Percentiles rank a stretch among this genome's conserved stretches.
Evolutionary conservation across 2,113 vertebrate genomes (phyloP).

Genomic region (Willisornis vidua): DNA sequence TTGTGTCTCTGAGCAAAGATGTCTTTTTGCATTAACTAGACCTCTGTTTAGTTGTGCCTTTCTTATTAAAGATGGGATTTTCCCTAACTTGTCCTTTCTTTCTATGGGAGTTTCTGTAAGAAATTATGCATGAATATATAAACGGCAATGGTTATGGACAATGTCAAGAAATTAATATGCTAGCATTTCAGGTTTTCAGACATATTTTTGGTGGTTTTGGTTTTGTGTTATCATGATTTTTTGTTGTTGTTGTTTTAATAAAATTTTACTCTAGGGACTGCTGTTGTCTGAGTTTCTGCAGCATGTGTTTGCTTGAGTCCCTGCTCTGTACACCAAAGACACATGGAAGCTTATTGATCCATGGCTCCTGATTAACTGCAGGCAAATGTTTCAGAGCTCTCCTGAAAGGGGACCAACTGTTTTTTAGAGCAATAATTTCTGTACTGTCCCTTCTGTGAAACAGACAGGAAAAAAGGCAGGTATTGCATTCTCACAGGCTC

Average conservation of each 20-base stretch:
- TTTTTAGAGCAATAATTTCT: neutral
- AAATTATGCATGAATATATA: neutral
- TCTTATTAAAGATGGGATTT: neutral
- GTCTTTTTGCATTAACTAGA: neutral
- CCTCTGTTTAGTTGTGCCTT: neutral
- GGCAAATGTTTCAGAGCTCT: neutral
- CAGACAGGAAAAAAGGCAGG: neutral
- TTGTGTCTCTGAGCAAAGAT: neutral
- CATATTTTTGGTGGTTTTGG: accelerated
- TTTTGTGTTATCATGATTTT: neutral
- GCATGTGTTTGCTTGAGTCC: neutral
- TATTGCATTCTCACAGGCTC: neutral
- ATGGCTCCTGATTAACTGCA: neutral
- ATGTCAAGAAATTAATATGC: neutral
- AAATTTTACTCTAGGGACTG: neutral
- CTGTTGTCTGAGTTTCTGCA: neutral
- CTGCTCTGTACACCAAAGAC: neutral
- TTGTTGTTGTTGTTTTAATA: neutral
- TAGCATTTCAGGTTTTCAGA: neutral
- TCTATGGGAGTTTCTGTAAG: neutral
- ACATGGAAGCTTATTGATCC: neutral
- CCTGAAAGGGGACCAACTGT: neutral
- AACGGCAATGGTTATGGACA: neutral
- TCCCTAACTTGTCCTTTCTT: neutral
- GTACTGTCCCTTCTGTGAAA: neutral